Conservation (phyloP, 1,140 invertebrate species). For the Platorchestia sp. region DNA sequence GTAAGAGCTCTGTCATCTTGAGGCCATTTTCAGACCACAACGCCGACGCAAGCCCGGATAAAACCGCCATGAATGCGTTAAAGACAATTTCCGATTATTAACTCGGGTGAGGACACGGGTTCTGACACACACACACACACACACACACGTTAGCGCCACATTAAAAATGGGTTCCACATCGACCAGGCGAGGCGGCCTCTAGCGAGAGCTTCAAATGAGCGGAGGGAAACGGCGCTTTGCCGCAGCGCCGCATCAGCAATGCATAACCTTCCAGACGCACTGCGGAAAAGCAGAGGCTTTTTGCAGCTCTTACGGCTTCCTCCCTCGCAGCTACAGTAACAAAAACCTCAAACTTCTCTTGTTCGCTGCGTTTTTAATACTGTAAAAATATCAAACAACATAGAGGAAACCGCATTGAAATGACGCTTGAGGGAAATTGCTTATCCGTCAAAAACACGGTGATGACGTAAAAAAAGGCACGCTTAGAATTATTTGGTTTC, state of each 20-base stretch:
- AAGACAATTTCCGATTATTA: not conserved
- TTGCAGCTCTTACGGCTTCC: not conserved
- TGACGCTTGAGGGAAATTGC: not conserved
- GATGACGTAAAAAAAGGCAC: not conserved
- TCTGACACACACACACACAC: not conserved
- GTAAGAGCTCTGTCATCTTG: no score
- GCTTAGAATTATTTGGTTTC: not conserved
- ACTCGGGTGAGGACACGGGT: no score
- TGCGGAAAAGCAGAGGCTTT: constrained; percentile 30
- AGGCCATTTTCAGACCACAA: no score
- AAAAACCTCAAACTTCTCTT: not conserved
- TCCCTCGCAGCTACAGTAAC: not conserved
- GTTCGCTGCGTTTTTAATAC: not conserved
- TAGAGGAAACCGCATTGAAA: not conserved
- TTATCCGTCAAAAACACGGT: not conserved
- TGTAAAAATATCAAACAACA: not conserved
- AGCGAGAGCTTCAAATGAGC: not conserved
- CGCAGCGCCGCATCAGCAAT: constrained; percentile 3
- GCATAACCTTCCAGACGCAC: constrained; percentile 26
- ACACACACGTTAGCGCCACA: not conserved
- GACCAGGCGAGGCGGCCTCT: not conserved
- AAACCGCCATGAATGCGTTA: not conserved
- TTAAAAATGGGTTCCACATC: not conserved
- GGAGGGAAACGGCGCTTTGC: not conserved
- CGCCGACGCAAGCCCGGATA: not conserved